Base-by-base conservation (phyloP, 2,888 invertebrate genomes). In the Notodonta ziczac region DNA sequence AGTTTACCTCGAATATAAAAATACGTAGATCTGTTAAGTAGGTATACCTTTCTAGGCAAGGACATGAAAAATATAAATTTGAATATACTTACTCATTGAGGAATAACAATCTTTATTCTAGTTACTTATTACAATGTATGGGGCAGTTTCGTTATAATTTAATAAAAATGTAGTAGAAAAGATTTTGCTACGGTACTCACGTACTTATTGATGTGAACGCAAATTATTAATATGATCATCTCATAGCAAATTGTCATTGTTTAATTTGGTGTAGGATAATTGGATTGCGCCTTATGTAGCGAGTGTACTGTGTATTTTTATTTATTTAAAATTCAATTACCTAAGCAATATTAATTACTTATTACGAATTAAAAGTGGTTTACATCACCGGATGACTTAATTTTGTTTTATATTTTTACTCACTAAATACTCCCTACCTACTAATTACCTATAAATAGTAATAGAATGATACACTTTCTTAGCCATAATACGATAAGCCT, bases 261-360 rank as follows among this genome's bases (percentile, higher is more conserved):
- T 79, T 80, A 67, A 74, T 81, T 77, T 83, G 77, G 67, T 76
- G 74, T 80, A 82, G 82, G 59, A 65, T 80, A 82, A 72, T 82
- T 85, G 66, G 76, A 85, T 84, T 84, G 80, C 81, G 86, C 86
- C 85, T 84, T 87, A 83, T 74, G 82, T 87, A 87, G 83, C 76
- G 82, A 81, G 70, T 82, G 83, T 88, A 86, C 83, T 87, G 84
- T 88, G 87, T 88, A 87, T 78, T 85, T 83, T 84, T 87, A 89
- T 90, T 93, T 90, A 90, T 91, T 93, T 90, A 75, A 24, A 82
- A 89, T 88, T 91, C 87, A 85, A 91, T 87, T 77, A 75, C 73
- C 66, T 91, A 90, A 90, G 91, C 91, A 92, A 91, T 93, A 92
- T 88, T 88, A 89, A 88, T 86, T 89, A 91, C 84, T 84, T 85